These are phyloP conservation scores for Aphaenogaster ashmeadi DNA, from an alignment of 1,140 invertebrate species.

Conservation along the genomic window DNA sequence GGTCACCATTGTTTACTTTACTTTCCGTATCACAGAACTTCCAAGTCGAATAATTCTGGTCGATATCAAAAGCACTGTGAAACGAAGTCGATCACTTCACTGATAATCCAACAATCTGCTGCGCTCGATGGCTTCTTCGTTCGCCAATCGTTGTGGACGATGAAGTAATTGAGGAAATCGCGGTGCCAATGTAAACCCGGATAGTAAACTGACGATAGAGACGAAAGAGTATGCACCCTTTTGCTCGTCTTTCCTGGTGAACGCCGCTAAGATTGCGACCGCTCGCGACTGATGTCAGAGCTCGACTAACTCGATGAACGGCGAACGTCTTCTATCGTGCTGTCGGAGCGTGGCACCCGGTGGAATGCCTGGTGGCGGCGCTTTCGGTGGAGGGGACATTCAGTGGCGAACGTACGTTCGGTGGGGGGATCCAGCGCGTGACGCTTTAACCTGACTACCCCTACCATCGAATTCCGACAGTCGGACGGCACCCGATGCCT, in stretches of 20 bases:
- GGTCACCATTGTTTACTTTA: constrained; percentile 83
- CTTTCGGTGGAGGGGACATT: constrained; percentile 67
- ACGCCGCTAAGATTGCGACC: constrained; percentile 75
- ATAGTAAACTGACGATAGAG: neutral
- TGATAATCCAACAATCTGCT: constrained; percentile 71
- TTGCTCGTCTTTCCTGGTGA: constrained; percentile 17
- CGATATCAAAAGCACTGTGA: constrained; percentile 62
- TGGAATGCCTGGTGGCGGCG: constrained; percentile 80
- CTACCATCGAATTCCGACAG: constrained; percentile 83
- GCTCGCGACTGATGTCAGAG: constrained; percentile 81
- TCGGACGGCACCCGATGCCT: constrained; percentile 81
- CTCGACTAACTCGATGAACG: constrained; percentile 83
- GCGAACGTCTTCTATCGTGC: constrained; percentile 79
- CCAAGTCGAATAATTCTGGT: constrained; percentile 6
- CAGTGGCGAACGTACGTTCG: constrained; percentile 44
- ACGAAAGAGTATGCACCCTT: constrained; percentile 2
- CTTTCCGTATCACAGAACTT: constrained; percentile 61
- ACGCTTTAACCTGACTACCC: constrained; percentile 84
- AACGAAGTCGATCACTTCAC: constrained; percentile 74
- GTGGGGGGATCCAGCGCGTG: constrained; percentile 84
- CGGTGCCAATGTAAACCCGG: neutral
- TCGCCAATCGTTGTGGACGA: neutral
- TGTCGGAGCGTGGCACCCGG: constrained; percentile 80
- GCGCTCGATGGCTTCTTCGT: neutral
- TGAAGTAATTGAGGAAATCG: constrained; percentile 70